phyloP scores from a whole-genome alignment of 2,113 vertebrate genomes.

The Thinocorus orbignyianus region DNA sequence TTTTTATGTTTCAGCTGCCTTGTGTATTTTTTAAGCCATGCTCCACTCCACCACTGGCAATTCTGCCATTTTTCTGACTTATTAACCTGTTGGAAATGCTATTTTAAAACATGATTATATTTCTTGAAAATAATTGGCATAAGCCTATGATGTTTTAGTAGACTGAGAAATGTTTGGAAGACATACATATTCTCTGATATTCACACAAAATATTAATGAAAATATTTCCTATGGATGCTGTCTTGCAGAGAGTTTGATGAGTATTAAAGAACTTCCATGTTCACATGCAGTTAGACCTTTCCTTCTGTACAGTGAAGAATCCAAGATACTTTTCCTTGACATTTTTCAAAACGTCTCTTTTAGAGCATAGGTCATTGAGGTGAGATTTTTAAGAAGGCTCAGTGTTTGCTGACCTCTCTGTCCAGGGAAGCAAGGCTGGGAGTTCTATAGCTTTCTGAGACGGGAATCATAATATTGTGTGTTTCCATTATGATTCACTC shows the following conservation, averaged over 20 bases:
- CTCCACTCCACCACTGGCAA: not conserved
- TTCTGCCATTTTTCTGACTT: not conserved
- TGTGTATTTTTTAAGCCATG: not conserved
- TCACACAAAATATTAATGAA: not conserved
- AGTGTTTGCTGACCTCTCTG: not conserved
- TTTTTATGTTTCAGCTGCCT: not conserved
- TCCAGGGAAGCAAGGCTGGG: not conserved
- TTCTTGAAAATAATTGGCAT: slow-evolving; percentile 12
- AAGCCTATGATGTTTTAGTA: not conserved
- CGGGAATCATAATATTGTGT: not conserved
- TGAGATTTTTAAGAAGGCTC: not conserved
- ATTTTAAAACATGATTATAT: not conserved
- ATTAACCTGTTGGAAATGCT: not conserved
- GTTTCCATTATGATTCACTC: not conserved
- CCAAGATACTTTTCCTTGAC: not conserved
- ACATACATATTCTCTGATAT: not conserved
- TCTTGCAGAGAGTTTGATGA: not conserved
- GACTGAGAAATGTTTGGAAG: not conserved
- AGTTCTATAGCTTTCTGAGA: not conserved
- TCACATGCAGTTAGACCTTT: not conserved
- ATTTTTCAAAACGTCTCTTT: not conserved
- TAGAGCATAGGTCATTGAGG: not conserved
- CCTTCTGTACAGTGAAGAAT: not conserved
- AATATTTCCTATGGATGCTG: not conserved
- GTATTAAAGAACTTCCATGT: not conserved